Conservation (phyloP, 2,888 invertebrate genomes). For the Xanthia togata region DNA sequence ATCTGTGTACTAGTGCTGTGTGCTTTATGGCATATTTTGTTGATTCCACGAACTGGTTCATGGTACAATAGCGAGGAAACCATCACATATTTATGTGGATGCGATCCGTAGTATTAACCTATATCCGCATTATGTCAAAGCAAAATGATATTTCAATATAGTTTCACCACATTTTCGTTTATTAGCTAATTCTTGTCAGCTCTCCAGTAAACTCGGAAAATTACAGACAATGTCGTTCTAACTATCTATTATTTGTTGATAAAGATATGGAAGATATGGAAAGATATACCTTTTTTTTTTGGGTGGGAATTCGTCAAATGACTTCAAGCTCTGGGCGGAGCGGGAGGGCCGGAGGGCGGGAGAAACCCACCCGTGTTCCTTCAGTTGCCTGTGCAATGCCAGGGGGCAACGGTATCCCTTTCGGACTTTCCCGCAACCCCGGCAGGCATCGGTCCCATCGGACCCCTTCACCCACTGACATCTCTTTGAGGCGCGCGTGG, state of each 20-base stretch:
- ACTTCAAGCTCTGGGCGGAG: no score
- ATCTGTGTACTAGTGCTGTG: conserved; percentile 59
- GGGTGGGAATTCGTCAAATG: no score
- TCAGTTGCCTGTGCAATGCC: no score
- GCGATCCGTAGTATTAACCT: conserved; percentile 24
- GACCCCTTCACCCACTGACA: no score
- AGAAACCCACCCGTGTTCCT: no score
- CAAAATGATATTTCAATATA: conserved; percentile 31
- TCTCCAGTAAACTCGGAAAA: conserved; percentile 42
- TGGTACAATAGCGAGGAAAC: conserved; percentile 51
- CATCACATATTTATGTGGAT: conserved; percentile 45
- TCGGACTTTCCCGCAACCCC: no score
- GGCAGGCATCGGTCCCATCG: no score
- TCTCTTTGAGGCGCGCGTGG: no score
- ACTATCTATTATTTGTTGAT: conserved; percentile 37
- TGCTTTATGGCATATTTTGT: conserved; percentile 64
- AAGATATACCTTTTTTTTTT: no score
- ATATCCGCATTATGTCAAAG: conserved; percentile 34
- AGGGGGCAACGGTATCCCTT: no score
- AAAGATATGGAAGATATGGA: no score
- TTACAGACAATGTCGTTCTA: conserved; percentile 26
- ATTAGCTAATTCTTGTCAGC: conserved; percentile 49
- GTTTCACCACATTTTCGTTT: conserved; percentile 43
- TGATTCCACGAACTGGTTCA: conserved; percentile 65
- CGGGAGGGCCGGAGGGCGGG: no score